phyloP scores from a whole-genome alignment of 2,113 vertebrate genomes.

The Xenotilapia caudafasciata region DNA sequence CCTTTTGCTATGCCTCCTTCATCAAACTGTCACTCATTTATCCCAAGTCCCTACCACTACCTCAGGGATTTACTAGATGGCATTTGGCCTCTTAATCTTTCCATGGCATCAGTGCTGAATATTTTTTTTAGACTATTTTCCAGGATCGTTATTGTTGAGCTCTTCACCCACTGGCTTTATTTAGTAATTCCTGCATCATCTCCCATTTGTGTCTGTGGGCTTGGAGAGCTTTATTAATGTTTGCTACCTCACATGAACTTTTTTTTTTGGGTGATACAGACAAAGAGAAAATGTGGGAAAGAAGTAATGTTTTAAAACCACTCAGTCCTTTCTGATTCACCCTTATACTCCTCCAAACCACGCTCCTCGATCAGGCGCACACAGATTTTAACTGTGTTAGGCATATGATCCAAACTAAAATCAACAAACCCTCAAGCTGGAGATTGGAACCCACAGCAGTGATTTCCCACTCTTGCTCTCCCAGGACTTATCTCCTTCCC shows the following conservation, averaged over 20 bases:
- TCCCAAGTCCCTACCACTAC: constrained; percentile 7
- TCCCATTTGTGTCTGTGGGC: neutral
- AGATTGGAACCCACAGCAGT: constrained; percentile 20
- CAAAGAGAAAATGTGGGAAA: neutral
- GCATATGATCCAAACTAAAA: constrained; percentile 19
- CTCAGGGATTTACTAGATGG: constrained; percentile 8
- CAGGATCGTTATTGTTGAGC: neutral
- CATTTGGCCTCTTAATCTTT: constrained; percentile 32
- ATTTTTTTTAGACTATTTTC: neutral
- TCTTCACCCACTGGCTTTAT: neutral
- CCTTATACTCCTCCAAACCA: neutral
- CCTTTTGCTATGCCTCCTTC: constrained; percentile 61
- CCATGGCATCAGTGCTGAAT: neutral
- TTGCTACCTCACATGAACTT: neutral
- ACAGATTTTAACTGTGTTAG: neutral
- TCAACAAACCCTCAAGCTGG: constrained; percentile 15
- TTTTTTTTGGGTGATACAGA: neutral
- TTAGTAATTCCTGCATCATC: neutral
- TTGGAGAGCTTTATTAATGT: neutral
- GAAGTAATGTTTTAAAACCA: neutral
- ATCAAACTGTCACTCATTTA: constrained; percentile 70
- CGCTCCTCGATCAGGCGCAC: neutral
- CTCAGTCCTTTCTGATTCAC: neutral
- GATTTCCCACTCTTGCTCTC: constrained; percentile 17
- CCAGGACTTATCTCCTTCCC: constrained; percentile 24